Base-by-base conservation (phyloP, 2,888 invertebrate genomes). In the Drosophila kambysellisi region DNA sequence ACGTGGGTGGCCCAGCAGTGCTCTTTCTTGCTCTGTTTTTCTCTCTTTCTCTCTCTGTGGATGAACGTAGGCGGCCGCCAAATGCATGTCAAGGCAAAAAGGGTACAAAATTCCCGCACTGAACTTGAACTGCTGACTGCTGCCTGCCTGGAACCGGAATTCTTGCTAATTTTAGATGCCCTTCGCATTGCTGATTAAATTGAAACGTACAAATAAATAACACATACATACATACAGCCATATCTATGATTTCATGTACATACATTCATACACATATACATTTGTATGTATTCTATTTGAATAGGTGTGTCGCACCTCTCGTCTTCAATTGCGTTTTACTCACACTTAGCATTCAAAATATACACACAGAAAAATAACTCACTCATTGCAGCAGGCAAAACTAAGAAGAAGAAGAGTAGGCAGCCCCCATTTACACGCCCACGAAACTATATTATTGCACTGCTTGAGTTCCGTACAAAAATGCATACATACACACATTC, bases 51-150 rank as follows among this genome's bases (percentile, higher is more conserved):
- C 39, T 32, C 30, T 30, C 30, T 52, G 43, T 57, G 65, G 56
- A 65, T 41, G 68, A 50, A 58, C 80, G 71, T 71, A 72, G 76
- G 71, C 20, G 70, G 58, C 74, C 70, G 43, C 62, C 51, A 74
- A 76, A 83, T 85, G 65, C 78, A 70, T 88, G 88, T 82, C 89
- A 89, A 81, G 89, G 81, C 73, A 68, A 83, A 61, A 58, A n/a
- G 58, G 64, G 71, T 53, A 63, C 61, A 51, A 73, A 30, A 46
- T 8, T 73, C 64, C 70, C 70, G 53, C 64, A 54, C 74, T 85
- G 87, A 85, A 85, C 85, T 85, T 85, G 85, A 85, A 85, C 85
- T 72, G 70, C 20, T 25, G 46, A 9, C 41, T 41, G 41, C 17
- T 39, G 39, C 46, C 46, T 62, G 73, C 68, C 68, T 61, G 71